Conservation (phyloP, 2,888 invertebrate genomes). For the Homarus gammarus region DNA sequence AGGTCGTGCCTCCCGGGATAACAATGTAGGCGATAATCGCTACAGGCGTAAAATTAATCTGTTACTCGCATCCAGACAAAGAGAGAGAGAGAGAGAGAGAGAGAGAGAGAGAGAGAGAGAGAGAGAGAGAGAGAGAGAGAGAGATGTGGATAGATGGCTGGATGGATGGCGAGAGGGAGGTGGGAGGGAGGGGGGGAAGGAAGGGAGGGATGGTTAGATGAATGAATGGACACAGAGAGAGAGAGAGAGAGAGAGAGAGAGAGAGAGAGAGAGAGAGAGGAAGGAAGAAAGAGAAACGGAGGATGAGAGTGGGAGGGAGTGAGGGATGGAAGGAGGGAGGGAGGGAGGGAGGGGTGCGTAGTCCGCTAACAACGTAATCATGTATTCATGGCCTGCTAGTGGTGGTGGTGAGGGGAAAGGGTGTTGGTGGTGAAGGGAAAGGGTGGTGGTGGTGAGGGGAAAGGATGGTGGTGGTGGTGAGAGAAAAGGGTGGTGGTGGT, state of each 20-base stretch:
- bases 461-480: neutral
- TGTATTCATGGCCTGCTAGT: slow-evolving; percentile 37
- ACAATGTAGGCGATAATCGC: slow-evolving; percentile 38
- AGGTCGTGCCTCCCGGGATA: neutral
- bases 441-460: neutral
- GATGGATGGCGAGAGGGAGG: neutral
- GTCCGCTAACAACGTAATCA: slow-evolving; percentile 41
- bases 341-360: neutral
- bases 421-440: neutral
- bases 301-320: neutral
- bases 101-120: slow-evolving; percentile 38
- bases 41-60: slow-evolving; percentile 51
- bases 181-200: neutral
- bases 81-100: slow-evolving; percentile 41
- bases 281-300: neutral
- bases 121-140: slow-evolving; percentile 38
- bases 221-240: neutral
- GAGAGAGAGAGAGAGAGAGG: neutral
- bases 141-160: neutral
- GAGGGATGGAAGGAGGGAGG: neutral
- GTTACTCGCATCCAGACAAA: slow-evolving; percentile 8
- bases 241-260: neutral
- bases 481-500: neutral
- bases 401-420: neutral
- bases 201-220: neutral